Conservation (phyloP, 2,888 invertebrate species). For the Tetragonula carbonaria region DNA sequence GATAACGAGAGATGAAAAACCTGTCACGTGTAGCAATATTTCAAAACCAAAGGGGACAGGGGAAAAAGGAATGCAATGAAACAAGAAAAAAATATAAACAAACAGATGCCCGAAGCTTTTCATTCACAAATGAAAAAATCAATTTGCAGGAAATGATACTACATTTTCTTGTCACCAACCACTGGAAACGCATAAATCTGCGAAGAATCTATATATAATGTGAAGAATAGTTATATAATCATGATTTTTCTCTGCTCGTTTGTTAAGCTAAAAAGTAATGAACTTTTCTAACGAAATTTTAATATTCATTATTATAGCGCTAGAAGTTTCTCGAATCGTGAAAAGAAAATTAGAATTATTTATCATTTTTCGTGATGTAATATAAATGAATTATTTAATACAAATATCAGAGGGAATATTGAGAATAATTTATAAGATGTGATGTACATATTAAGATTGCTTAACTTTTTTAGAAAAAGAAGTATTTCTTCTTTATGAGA, state of each 20-base stretch:
- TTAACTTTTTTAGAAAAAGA: too few relatives aligned
- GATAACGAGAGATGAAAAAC: slow-evolving; percentile 21
- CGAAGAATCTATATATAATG: too few relatives aligned
- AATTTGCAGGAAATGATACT: background rate
- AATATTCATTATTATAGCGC: background rate
- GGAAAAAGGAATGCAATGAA: background rate
- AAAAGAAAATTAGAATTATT: background rate
- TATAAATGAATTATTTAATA: too few relatives aligned
- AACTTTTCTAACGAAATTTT: background rate
- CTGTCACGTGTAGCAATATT: slow-evolving; percentile 10
- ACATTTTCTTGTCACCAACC: background rate
- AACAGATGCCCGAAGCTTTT: background rate
- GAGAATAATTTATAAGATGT: too few relatives aligned
- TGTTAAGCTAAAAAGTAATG: background rate
- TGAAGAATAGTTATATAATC: background rate
- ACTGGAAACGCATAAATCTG: background rate
- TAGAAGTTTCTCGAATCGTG: background rate
- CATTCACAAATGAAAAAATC: slow-evolving; percentile 2
- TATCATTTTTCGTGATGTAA: too few relatives aligned
- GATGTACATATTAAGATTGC: too few relatives aligned
- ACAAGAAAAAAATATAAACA: background rate
- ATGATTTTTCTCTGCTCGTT: background rate
- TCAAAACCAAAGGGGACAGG: background rate
- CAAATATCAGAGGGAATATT: too few relatives aligned
- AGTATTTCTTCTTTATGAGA: too few relatives aligned